Evolutionary conservation across 2,888 invertebrate species (phyloP).

Genomic region (Allophyes oxyacanthae): DNA sequence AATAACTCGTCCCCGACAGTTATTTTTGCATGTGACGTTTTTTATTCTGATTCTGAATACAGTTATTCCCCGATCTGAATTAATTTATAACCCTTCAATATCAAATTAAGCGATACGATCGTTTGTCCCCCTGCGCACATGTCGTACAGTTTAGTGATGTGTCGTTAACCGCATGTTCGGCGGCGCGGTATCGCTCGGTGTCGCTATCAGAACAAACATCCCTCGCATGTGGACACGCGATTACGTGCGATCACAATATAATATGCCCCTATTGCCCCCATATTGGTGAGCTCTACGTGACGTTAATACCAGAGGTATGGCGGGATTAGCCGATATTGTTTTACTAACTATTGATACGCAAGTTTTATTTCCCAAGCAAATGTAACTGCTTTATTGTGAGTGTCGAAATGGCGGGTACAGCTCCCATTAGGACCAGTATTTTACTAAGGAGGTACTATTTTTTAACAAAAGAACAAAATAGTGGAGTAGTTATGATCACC

Average conservation of each 20-base stretch:
- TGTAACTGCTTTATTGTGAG: too few relatives aligned
- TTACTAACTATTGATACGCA: background rate
- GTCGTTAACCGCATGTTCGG: constrained; percentile 15
- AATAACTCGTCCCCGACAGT: too few relatives aligned
- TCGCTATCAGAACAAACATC: constrained; percentile 38
- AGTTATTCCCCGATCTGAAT: background rate
- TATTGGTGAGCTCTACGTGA: constrained; percentile 14
- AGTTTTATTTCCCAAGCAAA: too few relatives aligned
- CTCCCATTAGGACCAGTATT: too few relatives aligned
- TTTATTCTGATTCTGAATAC: background rate
- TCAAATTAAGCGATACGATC: constrained; percentile 38
- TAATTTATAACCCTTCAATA: constrained; percentile 2
- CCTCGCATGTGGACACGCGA: constrained; percentile 29
- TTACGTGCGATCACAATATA: constrained; percentile 36
- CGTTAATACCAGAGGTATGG: background rate
- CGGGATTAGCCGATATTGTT: background rate
- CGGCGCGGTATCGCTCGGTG: constrained; percentile 13
- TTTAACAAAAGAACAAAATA: too few relatives aligned
- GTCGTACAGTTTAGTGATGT: constrained; percentile 14
- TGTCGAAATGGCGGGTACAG: too few relatives aligned
- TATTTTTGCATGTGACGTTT: too few relatives aligned
- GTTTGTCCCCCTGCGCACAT: background rate
- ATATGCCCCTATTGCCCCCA: background rate
- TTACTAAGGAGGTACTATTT: too few relatives aligned
- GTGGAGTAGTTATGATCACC: too few relatives aligned